Base-by-base conservation (phyloP, 2,888 invertebrate species). In the Tachina grossa region DNA sequence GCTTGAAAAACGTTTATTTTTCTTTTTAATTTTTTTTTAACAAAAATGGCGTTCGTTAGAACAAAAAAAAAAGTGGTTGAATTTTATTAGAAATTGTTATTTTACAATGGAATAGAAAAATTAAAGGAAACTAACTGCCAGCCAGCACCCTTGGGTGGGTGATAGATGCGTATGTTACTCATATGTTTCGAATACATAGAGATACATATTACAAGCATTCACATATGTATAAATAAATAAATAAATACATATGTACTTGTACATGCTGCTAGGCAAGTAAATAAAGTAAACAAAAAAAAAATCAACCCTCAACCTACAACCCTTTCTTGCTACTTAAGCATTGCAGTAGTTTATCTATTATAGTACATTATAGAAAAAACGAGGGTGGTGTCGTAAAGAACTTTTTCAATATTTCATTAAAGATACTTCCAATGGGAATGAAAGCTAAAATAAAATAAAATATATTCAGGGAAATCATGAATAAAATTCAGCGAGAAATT, bases 41-140 rank as follows among this genome's bases (percentile, higher is more conserved):
- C 11, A 75, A 85, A 85, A 80, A 85, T 85, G 85, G 85, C 85
- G 85, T 45, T 78, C 76, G 71, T 76, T 83, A 43, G 71, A 6
- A 9, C 49, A 49, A 59, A 47, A 47, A 51, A 9, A 80, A 85
- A 79, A 85, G 85, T 85, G 85, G 85, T 85, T 85, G 83, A 83
- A 80, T 80, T 83, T 85, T 66, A 72, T 72, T 80, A 49, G 59
- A 72, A 61, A 53, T 59, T 81, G 78, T 78, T 69, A 61, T 84
- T 77, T 81, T 45, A n/a, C 14, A 59, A 39, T 57, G n/a, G 16
- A 61, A 76, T 19, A 57, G 57, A 71, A 39, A 65, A 41, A 57
- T 71, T 59, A 66, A 80, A 66, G 72, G 76, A 63, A 66, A 66
- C 55, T 53, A 31, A 31, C 31, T 31, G 31, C 31, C 31, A 19